Conservation (phyloP, 2,797 vertebrate genomes). For the Acridotheres tristis region DNA sequence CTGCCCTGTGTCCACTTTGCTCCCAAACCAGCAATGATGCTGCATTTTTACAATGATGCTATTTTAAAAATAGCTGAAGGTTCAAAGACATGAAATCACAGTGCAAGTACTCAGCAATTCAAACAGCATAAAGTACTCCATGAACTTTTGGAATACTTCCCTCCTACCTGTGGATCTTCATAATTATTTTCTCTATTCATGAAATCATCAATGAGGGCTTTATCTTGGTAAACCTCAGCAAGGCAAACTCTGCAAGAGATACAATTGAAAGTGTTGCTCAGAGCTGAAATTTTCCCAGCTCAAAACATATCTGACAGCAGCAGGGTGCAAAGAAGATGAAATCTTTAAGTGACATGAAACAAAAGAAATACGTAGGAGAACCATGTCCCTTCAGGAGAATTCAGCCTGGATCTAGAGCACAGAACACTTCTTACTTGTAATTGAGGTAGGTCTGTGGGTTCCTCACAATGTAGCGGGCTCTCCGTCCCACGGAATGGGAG, state of each 20-base stretch:
- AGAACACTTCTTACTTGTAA: conserved; percentile 82
- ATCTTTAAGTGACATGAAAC: background rate
- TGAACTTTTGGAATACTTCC: background rate
- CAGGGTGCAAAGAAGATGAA: background rate
- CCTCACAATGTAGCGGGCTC: conserved; percentile 91
- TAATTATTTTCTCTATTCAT: conserved; percentile 84
- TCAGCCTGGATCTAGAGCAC: background rate
- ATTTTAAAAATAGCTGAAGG: background rate
- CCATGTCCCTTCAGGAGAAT: background rate
- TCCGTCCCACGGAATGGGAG: conserved; percentile 87
- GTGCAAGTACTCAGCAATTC: background rate
- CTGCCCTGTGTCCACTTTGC: background rate
- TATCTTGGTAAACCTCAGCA: conserved; percentile 94
- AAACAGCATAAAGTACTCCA: background rate
- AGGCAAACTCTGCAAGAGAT: conserved; percentile 86
- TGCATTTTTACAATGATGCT: background rate
- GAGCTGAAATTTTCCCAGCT: background rate
- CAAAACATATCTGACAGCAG: background rate
- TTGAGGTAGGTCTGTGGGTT: conserved; percentile 93
- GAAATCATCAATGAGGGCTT: conserved; percentile 82
- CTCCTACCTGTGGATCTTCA: conserved; percentile 82
- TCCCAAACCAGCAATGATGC: background rate
- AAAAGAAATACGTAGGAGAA: background rate
- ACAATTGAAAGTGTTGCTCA: background rate
- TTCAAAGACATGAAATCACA: background rate